Evolutionary conservation across 2,888 invertebrate species (phyloP), one percentile per base, ranked within the genome.

Genomic region (Hololepta plana): DNA sequence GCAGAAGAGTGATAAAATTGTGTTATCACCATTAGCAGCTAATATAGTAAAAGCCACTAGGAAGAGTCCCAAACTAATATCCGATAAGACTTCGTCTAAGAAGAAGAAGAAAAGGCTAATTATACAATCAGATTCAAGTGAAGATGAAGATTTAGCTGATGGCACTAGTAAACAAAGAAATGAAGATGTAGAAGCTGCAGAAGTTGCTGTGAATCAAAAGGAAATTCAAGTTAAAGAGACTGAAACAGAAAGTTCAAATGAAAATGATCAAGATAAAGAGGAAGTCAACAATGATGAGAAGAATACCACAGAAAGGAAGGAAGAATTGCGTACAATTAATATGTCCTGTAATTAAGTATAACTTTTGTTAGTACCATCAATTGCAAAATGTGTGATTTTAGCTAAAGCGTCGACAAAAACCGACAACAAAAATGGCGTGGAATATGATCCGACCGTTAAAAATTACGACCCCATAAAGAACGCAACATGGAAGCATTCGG

Each of bases 381-480:
- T 21, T 24, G 10, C 24, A 12, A 12, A 7, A 5, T 24, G 13
- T 5, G 7, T 20, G n/a, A 23, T 26, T 8, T 24, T 26, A 9
- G 20, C 11, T 2, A 4, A 26, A 11, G 12, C 3, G 12, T 7
- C 20, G 21, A 11, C 22, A 6, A 23, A 23, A 12, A 27, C 21
- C 2, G 14, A 27, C 22, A 21, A 24, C 23, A 20, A 13, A n/a
- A 29, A 31, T n/a, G 40, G 39, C 25, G 41, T 49, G 1, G 60
- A 62, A 4, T 90, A 80, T 50, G 64, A 81, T 51, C 90, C 90
- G 0, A 53, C 59, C 12, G 66, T 67, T 40, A 35, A 57, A 1
- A 70, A 71, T 23, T 93, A 91, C 53, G 67, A 90, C 51, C 88
- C 90, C 0, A 63, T 88, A 8, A 55, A 72, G 1, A 70, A 85